These are phyloP conservation scores for Chelon labrosus DNA, from an alignment of 2,797 vertebrate species.

Conservation along the genomic window DNA sequence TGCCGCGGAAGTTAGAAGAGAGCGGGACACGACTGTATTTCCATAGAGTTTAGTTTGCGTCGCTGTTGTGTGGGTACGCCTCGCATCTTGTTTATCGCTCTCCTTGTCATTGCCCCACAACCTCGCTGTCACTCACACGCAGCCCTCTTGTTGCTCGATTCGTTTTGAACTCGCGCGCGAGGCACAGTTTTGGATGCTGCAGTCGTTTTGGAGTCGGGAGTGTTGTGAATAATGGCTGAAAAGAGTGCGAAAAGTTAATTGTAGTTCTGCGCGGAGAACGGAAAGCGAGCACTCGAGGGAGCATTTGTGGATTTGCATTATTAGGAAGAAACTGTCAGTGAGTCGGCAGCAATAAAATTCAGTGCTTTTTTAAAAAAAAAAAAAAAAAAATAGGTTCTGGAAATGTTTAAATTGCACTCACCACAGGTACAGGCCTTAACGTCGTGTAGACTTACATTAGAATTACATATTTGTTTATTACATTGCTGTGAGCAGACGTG, in stretches of 20 bases:
- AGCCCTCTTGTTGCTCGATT: constrained; percentile 11
- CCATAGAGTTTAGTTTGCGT: constrained; percentile 4
- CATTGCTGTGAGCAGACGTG: neutral
- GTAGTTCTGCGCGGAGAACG: constrained; percentile 17
- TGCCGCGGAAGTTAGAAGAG: neutral
- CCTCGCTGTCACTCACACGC: constrained; percentile 25
- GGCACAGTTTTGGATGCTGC: neutral
- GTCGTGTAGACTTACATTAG: too few species aligned
- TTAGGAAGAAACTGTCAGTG: constrained; percentile 25
- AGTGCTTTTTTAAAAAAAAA: constrained; percentile 36
- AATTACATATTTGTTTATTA: too few species aligned
- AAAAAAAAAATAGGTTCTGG: too few species aligned
- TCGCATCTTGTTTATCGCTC: neutral
- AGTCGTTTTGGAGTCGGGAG: constrained; percentile 24
- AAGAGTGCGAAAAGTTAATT: constrained; percentile 26
- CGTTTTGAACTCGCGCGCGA: constrained; percentile 6
- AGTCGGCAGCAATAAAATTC: constrained; percentile 42
- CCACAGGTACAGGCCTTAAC: too few species aligned
- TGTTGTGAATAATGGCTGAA: constrained; percentile 26
- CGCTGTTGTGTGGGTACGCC: constrained; percentile 4
- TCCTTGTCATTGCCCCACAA: constrained; percentile 19
- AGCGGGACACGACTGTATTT: constrained; percentile 13
- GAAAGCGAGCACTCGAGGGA: constrained; percentile 18
- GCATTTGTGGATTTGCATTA: constrained; percentile 30
- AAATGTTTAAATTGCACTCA: too few species aligned